Conservation (phyloP, 2,113 vertebrate genomes). For the Bombycilla garrulus region DNA sequence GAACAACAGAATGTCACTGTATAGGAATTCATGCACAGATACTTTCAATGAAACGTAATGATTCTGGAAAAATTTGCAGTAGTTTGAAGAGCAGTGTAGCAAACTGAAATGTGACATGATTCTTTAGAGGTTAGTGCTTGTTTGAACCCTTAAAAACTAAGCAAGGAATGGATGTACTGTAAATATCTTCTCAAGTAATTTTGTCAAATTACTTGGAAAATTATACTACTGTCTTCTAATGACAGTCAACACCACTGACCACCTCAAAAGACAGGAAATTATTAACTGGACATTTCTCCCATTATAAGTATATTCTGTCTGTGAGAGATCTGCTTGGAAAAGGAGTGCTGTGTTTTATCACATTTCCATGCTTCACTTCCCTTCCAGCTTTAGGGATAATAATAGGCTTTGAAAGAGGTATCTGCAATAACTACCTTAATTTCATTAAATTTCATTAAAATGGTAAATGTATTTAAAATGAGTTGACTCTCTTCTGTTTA, state of each 20-base stretch:
- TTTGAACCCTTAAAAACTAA: neutral
- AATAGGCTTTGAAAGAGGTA: neutral
- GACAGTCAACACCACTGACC: neutral
- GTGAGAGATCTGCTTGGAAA: neutral
- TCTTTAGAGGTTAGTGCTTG: neutral
- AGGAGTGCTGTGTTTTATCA: neutral
- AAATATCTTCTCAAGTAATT: neutral
- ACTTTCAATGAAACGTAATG: neutral
- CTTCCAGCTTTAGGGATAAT: neutral
- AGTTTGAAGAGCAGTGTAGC: neutral
- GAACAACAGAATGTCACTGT: neutral
- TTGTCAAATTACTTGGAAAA: neutral
- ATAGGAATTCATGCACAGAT: neutral
- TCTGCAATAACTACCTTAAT: neutral
- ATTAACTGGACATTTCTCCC: neutral
- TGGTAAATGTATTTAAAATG: neutral
- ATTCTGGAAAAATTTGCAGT: neutral
- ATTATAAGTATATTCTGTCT: neutral
- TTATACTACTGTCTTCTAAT: neutral
- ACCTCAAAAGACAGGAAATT: neutral
- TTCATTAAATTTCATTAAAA: neutral
- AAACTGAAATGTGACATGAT: neutral
- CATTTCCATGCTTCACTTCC: neutral
- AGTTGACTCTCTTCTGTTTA: neutral
- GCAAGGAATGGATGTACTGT: neutral